Conservation (phyloP, 2,888 invertebrate genomes). For the Automeris io region DNA sequence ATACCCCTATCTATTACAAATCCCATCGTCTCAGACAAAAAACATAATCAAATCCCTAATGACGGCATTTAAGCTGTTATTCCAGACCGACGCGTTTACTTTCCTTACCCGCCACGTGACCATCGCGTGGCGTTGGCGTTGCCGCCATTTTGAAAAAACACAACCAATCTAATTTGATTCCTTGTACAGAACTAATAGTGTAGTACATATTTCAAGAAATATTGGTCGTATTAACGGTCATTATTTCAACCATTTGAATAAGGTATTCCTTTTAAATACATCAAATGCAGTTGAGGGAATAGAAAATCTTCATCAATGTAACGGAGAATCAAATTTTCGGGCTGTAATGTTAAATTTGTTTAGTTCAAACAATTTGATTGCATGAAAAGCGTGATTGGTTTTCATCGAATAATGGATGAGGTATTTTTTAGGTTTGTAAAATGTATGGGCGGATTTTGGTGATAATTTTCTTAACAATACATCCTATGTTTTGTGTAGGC, state of each 20-base stretch:
- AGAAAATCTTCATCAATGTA: conserved; percentile 4
- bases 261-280: conserved; percentile 32
- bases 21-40: conserved; percentile 40
- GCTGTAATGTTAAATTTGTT: conserved; percentile 7
- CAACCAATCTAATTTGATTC: conserved; percentile 27
- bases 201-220: conserved; percentile 10
- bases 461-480: conserved; percentile 44
- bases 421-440: conserved; percentile 32
- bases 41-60: conserved; percentile 64
- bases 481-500: conserved; percentile 44
- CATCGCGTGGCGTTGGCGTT: conserved; percentile 59
- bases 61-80: conserved; percentile 68
- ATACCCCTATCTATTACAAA: conserved; percentile 63
- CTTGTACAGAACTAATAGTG: neutral
- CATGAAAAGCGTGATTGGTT: conserved; percentile 36
- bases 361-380: conserved; percentile 35
- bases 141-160: conserved; percentile 48
- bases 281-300: conserved; percentile 3
- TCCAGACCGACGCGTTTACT: conserved; percentile 65
- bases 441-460: conserved; percentile 35
- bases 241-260: conserved; percentile 65
- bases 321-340: conserved; percentile 9
- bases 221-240: conserved; percentile 41
- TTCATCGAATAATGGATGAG: conserved; percentile 34
- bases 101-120: conserved; percentile 62